Evolutionary conservation across 2,888 invertebrate genomes (phyloP), one percentile per base, ranked within the genome.

Genomic region (Cerastoderma edule): DNA sequence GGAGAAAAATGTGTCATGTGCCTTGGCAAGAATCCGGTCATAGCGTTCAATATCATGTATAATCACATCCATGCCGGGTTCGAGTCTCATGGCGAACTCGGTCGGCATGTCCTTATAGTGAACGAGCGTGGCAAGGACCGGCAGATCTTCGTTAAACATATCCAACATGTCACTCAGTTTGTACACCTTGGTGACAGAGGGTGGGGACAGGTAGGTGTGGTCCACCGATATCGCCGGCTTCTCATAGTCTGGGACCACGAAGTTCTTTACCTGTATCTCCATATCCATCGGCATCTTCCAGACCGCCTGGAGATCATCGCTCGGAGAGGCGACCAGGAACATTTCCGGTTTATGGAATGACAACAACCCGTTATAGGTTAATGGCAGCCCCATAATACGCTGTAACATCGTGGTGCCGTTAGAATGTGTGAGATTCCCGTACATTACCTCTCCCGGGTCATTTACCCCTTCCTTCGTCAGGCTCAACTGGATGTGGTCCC

Each of bases 201-300:
- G 64, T 19, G 44, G 67, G 35, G 54, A 65, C n/a, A 33, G n/a
- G 19, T n/a, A 28, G n/a, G 30, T 39, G 8, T 57, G 33, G 27
- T 56, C 54, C 16, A 54, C 50, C 19, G 30, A n/a, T 22, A 16
- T 46, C 16, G 63, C 30, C 1, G 82, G 82, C 30, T 39, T 72
- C 57, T 82, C 82, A 57, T 82, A 82, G 19, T 82, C 79, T 6
- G 73, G 48, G 28, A 64, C 54, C 24, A 8, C 13, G 50, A 77
- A 82, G 16, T 60, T 32, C 33, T 77, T 78, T 27, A 82, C 82
- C 16, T 71, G 48, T n/a, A 82, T 54, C 44, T 86, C 84, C 1
- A 85, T 74, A 66, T 81, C 78, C 2, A 84, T 72, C n/a, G 88
- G 84, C 16, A 89, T 74, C 48, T 79, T 84, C 87, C 86, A 87